These are phyloP conservation scores for Poeciliopsis retropinna DNA, from an alignment of 2,113 vertebrate species.

Conservation along the genomic window DNA sequence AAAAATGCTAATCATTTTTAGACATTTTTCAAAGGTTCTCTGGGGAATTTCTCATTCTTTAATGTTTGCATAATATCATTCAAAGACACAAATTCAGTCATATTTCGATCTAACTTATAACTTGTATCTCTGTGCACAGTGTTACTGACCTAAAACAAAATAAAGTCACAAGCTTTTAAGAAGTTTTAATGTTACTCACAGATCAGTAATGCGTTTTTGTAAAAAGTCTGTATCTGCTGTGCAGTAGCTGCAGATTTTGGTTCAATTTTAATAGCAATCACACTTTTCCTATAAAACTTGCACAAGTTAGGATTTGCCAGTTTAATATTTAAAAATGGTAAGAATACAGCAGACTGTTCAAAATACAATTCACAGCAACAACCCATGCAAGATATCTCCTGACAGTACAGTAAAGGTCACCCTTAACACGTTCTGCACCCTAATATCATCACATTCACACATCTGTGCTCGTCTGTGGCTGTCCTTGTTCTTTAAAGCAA, in stretches of 20 bases:
- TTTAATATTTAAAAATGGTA: background rate
- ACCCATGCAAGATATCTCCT: background rate
- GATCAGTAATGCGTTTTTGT: slow-evolving; percentile 16
- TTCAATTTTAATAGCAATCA: background rate
- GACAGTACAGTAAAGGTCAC: background rate
- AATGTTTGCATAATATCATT: background rate
- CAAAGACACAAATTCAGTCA: background rate
- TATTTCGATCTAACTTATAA: slow-evolving; percentile 7
- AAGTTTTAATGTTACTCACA: slow-evolving; percentile 38
- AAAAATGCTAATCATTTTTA: background rate
- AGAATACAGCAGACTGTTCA: background rate
- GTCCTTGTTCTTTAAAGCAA: too few species aligned
- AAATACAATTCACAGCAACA: background rate
- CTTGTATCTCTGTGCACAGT: slow-evolving; percentile 24
- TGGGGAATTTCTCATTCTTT: background rate
- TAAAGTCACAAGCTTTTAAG: background rate
- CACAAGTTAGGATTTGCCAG: background rate
- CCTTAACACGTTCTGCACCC: background rate
- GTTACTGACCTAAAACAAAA: slow-evolving; percentile 29
- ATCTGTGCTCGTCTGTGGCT: background rate
- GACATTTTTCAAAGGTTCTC: background rate
- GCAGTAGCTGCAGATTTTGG: background rate
- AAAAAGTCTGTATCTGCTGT: background rate
- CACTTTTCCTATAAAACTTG: background rate
- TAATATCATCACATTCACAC: background rate